Evolutionary conservation across 2,888 invertebrate genomes (phyloP), one percentile per base, ranked within the genome.

Genomic region (Cantharis rufa): DNA sequence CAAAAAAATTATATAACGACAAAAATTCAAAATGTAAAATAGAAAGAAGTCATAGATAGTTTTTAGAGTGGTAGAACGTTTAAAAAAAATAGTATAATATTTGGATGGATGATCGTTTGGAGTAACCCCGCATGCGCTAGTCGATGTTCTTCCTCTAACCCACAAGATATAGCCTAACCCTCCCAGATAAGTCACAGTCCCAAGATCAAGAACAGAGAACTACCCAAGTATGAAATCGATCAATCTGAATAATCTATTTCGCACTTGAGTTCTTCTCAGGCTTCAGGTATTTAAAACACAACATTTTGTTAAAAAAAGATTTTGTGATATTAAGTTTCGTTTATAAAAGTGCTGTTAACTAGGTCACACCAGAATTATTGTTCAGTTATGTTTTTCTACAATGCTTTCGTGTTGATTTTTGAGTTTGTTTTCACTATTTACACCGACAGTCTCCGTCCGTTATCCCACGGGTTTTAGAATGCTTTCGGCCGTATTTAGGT

Each of bases 1-100:
- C 81, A 83, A 76, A 48, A n/a, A 48, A 82, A 71, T 66, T 66
- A 21, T 71, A 78, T 71, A 79, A 16, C 69, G 70, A 72, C 16
- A 27, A 21, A 15, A n/a, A 15, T 16, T 66, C 48, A 48, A 48
- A 48, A n/a, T n/a, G 7, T 48, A n/a, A 48, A 32, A 48, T 13
- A 48, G 48, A 48, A n/a, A 48, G 48, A 48, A 48, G 48, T 48
- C 48, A 48, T 1, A 48, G 48, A 48, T 48, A 48, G 48, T 48
- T 48, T 32, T 48, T n/a, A 48, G 48, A 48, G 48, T n/a, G n/a
- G 13, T 48, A 48, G n/a, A 48, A n/a, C 1, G 7, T n/a, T 1
- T 48, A n/a, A 1, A n/a, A 48, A 2, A 27, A 27, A 10, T 10
- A 27, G 27, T 9, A 18, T 18, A 18, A 18, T 18, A 18, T 3